A percentile compares a stretch with the other conserved stretches of the same genome.
Conservation (phyloP, 2,797 vertebrate species). For the Champsocephalus esox region DNA sequence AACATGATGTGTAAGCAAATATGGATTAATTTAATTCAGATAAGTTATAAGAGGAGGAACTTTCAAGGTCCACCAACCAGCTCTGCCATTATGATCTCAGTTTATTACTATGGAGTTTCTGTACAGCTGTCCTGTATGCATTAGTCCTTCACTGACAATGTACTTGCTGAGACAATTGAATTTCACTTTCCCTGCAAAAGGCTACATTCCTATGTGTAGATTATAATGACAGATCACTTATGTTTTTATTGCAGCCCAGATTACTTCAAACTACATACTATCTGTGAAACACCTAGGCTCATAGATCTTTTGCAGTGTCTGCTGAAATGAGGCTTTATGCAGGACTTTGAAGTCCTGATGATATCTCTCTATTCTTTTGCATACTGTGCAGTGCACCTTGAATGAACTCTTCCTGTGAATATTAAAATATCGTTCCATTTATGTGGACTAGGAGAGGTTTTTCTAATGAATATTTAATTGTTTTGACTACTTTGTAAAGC, state of each 20-base stretch:
- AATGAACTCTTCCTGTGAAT: constrained; percentile 42
- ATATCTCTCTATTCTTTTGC: constrained; percentile 44
- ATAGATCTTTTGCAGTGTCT: constrained; percentile 56
- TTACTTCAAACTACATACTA: constrained; percentile 52
- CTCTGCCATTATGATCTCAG: constrained; percentile 22
- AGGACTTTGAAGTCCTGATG: constrained; percentile 62
- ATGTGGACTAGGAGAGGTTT: constrained; percentile 6
- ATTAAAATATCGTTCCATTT: constrained; percentile 12
- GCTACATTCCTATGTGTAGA: constrained; percentile 51
- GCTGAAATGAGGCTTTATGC: constrained; percentile 58
- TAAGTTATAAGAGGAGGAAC: constrained; percentile 2
- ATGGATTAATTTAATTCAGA: constrained; percentile 22
- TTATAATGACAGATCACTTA: constrained; percentile 59
- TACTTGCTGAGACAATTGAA: constrained; percentile 51
- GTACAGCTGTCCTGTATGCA: constrained; percentile 8
- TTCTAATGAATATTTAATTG: constrained; percentile 7
- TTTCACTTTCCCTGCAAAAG: constrained; percentile 40
- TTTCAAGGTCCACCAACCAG: constrained; percentile 44
- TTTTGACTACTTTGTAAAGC: background rate
- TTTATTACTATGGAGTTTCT: constrained; percentile 27
- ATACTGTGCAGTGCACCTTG: constrained; percentile 41
- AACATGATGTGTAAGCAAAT: constrained; percentile 14
- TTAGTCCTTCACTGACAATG: constrained; percentile 47
- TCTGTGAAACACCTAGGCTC: constrained; percentile 52
- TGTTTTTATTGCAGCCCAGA: constrained; percentile 52